Evolutionary conservation across 2,888 invertebrate genomes (phyloP).

Genomic region (Macaria liturata): DNA sequence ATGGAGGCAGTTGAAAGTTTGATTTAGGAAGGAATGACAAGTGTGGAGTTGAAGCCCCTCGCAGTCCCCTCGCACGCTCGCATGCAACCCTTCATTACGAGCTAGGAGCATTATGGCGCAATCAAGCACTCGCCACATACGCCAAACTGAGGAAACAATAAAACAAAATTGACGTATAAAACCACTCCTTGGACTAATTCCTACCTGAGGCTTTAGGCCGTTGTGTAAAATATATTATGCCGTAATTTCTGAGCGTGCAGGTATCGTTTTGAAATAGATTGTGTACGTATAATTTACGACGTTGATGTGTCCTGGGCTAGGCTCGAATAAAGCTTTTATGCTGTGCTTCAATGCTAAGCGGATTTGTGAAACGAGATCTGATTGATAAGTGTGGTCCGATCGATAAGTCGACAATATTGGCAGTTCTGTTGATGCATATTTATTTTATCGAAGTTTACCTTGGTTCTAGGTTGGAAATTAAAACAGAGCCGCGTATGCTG

Average conservation of each 20-base stretch:
- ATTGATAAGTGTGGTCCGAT: conserved; percentile 3
- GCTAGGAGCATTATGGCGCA: conserved; percentile 75
- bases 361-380: conserved; percentile 10
- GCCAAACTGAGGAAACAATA: conserved; percentile 78
- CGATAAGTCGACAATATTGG: not conserved
- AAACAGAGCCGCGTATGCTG: conserved; percentile 1
- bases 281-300: conserved; percentile 43
- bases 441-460: conserved; percentile 4
- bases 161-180: conserved; percentile 78
- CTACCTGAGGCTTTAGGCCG: conserved; percentile 52
- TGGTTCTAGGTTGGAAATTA: conserved; percentile 1
- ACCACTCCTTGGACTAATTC: conserved; percentile 72
- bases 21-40: conserved; percentile 63
- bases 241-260: conserved; percentile 51
- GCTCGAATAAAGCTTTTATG: conserved; percentile 22
- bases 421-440: not conserved
- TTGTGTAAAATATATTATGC: conserved; percentile 62
- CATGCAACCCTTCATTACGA: conserved; percentile 79
- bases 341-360: conserved; percentile 14
- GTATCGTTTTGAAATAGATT: conserved; percentile 49
- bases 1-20: conserved; percentile 57
- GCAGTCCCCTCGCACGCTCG: conserved; percentile 67
- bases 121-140: conserved; percentile 78
- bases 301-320: conserved; percentile 32
- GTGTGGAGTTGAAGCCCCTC: conserved; percentile 70